Evolutionary conservation across 2,797 vertebrate genomes (phyloP), one percentile per base, ranked within the genome.

Genomic region (Catostomus latipinnis): DNA sequence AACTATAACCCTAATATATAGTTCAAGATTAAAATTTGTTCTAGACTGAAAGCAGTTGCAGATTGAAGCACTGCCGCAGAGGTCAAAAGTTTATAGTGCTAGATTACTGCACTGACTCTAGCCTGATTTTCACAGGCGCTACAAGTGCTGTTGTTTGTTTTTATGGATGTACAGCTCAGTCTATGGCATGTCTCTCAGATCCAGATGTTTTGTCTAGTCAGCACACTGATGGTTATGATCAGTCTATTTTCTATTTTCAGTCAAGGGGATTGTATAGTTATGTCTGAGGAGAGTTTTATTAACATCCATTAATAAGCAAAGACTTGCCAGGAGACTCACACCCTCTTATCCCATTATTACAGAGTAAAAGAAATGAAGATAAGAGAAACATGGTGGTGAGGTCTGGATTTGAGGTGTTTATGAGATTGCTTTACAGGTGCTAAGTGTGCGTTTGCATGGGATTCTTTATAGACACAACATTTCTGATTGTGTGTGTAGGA

Each of bases 251-350:
- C 71, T 68, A 68, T 74, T 80, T 80, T 74, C 43, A 68, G 48
- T 60, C 53, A 14, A 61, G 61, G 34, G 66, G 46, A 16, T 76
- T 14, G 22, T 65, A 65, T 56, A 71, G 10, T 70, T 45, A 45
- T 8, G 1, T 6, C 9, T 45, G 65, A 70, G 12, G 12, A 70
- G n/a, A 12, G 18, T 76, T 76, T 71, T 69, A 66, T 63, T 66
- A 81, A 76, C n/a, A 62, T 22, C 54, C 68, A 72, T 76, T 80
- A 68, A 63, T 43, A 22, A 57, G 46, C 13, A 68, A n/a, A 22
- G 58, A 66, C 48, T 61, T 53, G 16, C 74, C 34, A 62, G 16
- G 48, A 45, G n/a, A 65, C 73, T 58, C 61, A 12, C 49, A 62
- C 45, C 49, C 50, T 13, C 7, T 3, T 5, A 53, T 16, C 45